phyloP scores from a whole-genome alignment of 2,888 invertebrate species.

The Ochropleura leucogaster region DNA sequence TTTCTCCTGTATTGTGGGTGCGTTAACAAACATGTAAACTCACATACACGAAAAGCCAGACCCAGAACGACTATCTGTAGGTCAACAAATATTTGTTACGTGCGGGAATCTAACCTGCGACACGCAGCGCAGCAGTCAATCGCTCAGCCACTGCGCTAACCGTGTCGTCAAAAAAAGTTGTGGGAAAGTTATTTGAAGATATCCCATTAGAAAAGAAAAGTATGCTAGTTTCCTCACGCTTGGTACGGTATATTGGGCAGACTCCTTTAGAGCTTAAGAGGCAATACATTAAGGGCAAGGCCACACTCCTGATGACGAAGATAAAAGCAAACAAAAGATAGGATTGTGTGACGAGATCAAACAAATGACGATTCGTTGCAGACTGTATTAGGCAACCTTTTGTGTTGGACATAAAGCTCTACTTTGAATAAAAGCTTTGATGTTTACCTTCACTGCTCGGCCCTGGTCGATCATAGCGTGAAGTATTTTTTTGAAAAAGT shows the following conservation, averaged over 20 bases:
- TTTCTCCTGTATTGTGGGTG: too few relatives aligned
- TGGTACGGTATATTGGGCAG: not conserved
- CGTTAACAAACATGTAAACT: too few relatives aligned
- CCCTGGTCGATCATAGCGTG: not conserved
- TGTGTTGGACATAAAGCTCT: slow-evolving; percentile 31
- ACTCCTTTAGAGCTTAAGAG: slow-evolving; percentile 19
- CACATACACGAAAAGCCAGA: too few relatives aligned
- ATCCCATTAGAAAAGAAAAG: too few relatives aligned
- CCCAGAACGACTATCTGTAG: too few relatives aligned
- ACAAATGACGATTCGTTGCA: slow-evolving; percentile 60
- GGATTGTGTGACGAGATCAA: slow-evolving; percentile 47
- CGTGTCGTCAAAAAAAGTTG: too few relatives aligned
- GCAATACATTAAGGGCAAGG: slow-evolving; percentile 67
- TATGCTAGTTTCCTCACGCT: too few relatives aligned
- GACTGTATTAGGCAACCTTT: slow-evolving; percentile 45
- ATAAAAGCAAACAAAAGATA: slow-evolving; percentile 58
- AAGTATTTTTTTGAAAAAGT: not conserved
- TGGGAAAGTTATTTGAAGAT: too few relatives aligned
- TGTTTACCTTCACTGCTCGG: slow-evolving; percentile 21
- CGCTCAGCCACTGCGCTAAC: too few relatives aligned
- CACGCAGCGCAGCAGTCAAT: too few relatives aligned
- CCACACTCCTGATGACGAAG: slow-evolving; percentile 48
- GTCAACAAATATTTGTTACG: too few relatives aligned
- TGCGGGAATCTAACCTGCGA: too few relatives aligned
- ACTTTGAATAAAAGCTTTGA: slow-evolving; percentile 5